phyloP scores from a whole-genome alignment of 1,140 invertebrate species.

The Calephelis virginiensis region DNA sequence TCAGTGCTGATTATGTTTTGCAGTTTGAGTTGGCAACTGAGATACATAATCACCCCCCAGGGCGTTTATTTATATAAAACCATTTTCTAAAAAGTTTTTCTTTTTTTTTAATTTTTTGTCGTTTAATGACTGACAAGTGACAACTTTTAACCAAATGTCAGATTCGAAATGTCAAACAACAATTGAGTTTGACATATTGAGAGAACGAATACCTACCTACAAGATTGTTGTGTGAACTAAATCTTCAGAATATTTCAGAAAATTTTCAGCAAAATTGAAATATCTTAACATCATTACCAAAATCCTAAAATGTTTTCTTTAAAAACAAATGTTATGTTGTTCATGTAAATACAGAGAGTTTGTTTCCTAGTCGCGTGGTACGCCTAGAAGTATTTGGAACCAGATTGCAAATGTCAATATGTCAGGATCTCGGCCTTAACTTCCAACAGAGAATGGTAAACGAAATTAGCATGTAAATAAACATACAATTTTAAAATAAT shows the following conservation, averaged over 20 bases:
- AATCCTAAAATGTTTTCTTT: neutral
- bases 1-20: too few species aligned
- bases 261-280: neutral
- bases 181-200: too few species aligned
- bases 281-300: neutral
- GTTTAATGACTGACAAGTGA: too few species aligned
- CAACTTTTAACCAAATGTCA: too few species aligned
- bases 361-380: conserved; percentile 41
- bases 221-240: neutral
- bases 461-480: conserved; percentile 25
- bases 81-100: too few species aligned
- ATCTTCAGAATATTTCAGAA: too few species aligned
- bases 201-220: neutral
- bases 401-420: conserved; percentile 78
- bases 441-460: conserved; percentile 78
- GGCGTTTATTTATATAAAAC: too few species aligned
- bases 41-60: too few species aligned
- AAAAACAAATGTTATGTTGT: conserved; percentile 5
- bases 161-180: too few species aligned
- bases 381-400: conserved; percentile 55
- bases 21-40: too few species aligned
- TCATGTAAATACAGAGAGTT: conserved; percentile 18
- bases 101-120: too few species aligned
- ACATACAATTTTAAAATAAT: neutral
- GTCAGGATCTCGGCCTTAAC: conserved; percentile 78